Percentiles rank a stretch among this genome's conserved stretches.
phyloP scores from a whole-genome alignment of 2,113 vertebrate species.

The Camelus dromedarius region DNA sequence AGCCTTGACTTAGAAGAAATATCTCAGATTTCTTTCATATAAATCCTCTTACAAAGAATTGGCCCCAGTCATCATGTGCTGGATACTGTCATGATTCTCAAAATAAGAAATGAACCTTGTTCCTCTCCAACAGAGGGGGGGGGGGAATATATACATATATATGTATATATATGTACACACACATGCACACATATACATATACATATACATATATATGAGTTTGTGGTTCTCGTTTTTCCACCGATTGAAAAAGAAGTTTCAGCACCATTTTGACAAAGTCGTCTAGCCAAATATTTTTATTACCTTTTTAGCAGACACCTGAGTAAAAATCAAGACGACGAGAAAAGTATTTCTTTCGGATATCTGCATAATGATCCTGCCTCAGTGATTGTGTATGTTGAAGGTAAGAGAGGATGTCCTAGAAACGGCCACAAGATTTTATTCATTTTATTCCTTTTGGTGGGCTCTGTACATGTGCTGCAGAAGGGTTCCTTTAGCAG shows the following conservation, averaged over 20 bases:
- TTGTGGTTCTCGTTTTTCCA: not conserved
- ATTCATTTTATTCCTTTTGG: not conserved
- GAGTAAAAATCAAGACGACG: constrained; percentile 4
- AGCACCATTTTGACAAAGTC: not conserved
- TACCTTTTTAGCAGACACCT: not conserved
- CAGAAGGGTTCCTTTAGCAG: not conserved
- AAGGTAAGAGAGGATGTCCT: not conserved
- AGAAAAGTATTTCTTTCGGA: not conserved
- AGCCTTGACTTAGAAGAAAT: not conserved
- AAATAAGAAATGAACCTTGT: not conserved
- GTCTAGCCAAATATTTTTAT: not conserved
- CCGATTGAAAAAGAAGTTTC: not conserved
- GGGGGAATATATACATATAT: no score
- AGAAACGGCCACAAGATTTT: not conserved
- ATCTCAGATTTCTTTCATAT: not conserved
- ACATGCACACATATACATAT: no score
- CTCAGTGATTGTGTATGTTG: not conserved
- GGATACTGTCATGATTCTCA: not conserved
- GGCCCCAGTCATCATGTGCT: not conserved
- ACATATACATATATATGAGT: not conserved
- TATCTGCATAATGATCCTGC: not conserved
- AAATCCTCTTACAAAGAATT: not conserved
- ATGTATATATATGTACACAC: no score
- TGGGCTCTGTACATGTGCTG: not conserved
- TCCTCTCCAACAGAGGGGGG: not conserved